Percentiles rank a stretch among this genome's conserved stretches.
Conservation (phyloP, 2,888 invertebrate genomes). For the Pyrgus malvae region DNA sequence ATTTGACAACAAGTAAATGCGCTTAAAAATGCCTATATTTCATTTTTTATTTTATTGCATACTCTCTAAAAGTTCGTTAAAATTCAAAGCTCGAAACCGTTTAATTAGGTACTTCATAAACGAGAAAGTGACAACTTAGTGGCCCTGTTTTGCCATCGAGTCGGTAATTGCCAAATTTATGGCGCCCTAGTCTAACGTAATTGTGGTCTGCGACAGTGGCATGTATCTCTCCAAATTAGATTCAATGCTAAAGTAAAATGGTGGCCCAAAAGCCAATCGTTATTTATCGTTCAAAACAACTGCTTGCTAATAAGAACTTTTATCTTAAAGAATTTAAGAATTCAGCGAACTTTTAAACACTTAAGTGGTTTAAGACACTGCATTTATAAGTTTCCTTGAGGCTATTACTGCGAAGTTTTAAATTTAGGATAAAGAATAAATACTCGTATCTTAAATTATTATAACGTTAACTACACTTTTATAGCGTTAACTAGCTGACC, state of each 20-base stretch:
- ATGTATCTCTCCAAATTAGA: conserved; percentile 78
- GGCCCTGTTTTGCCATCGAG: conserved; percentile 59
- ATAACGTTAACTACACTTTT: too few species aligned
- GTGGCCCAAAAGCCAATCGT: conserved; percentile 50
- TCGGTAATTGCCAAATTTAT: conserved; percentile 79
- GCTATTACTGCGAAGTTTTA: conserved; percentile 5
- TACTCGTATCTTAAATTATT: not conserved
- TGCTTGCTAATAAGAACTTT: conserved; percentile 20
- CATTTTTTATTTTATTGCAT: too few species aligned
- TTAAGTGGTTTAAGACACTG: conserved; percentile 24
- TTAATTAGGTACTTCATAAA: too few species aligned
- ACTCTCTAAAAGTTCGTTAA: not conserved
- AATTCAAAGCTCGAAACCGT: not conserved
- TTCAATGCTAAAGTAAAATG: conserved; percentile 61
- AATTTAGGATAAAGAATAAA: not conserved
- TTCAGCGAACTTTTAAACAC: conserved; percentile 16
- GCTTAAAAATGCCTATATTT: too few species aligned
- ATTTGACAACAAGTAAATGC: too few species aligned
- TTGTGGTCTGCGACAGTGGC: conserved; percentile 67
- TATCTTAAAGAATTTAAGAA: conserved; percentile 18
- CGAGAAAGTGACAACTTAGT: conserved; percentile 61
- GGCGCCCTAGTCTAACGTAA: conserved; percentile 73
- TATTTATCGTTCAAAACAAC: conserved; percentile 43
- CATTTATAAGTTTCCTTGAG: conserved; percentile 11
- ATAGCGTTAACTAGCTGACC: too few species aligned